Percentiles rank a stretch among this genome's conserved stretches.
These are phyloP conservation scores for Penelope pileata DNA, from an alignment of 2,113 vertebrate genomes.

Conservation along the genomic window DNA sequence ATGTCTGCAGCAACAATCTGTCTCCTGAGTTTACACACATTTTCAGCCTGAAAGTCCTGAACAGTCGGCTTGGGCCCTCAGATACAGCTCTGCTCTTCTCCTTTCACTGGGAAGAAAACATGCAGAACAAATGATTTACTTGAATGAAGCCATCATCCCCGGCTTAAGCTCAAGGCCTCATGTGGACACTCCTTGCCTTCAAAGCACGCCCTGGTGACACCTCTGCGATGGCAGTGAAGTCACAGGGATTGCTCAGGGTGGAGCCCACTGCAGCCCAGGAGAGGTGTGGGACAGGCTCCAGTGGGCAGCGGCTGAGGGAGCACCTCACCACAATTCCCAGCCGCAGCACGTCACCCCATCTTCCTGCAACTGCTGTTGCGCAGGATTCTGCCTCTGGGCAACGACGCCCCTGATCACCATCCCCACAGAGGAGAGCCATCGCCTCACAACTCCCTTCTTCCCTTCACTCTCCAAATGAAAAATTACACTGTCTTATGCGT, in stretches of 20 bases:
- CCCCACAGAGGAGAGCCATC: not conserved
- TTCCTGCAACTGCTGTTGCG: accelerated
- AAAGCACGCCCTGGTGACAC: not conserved
- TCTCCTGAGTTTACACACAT: not conserved
- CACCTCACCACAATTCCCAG: accelerated
- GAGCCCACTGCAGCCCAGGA: accelerated
- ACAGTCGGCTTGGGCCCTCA: not conserved
- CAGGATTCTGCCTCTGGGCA: not conserved
- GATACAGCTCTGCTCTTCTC: not conserved
- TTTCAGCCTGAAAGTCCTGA: not conserved
- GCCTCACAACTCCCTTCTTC: not conserved
- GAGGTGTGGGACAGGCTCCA: accelerated
- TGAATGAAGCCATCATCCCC: not conserved
- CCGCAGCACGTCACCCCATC: not conserved
- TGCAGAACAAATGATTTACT: not conserved
- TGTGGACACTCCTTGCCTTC: not conserved
- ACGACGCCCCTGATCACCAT: accelerated
- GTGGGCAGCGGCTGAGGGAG: not conserved
- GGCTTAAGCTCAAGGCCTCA: not conserved
- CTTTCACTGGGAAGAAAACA: not conserved
- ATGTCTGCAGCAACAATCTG: not conserved
- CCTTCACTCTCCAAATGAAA: not conserved
- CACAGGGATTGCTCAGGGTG: not conserved
- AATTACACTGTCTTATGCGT: accelerated
- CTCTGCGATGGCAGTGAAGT: not conserved